Conservation (phyloP, 1,140 invertebrate genomes). For the Colletes gigas region DNA sequence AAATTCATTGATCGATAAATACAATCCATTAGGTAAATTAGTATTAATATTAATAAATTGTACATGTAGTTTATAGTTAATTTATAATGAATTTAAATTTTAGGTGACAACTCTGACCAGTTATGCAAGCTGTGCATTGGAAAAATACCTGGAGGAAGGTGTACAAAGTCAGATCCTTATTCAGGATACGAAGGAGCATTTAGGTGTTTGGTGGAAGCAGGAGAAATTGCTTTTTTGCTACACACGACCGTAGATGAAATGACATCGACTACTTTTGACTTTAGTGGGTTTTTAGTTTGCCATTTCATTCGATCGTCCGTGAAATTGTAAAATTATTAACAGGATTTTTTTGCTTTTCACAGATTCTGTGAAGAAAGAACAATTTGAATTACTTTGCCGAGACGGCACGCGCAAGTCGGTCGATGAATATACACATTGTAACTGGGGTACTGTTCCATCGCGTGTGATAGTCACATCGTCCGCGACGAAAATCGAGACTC, state of each 20-base stretch:
- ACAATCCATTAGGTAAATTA: slow-evolving; percentile 93
- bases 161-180: slow-evolving; percentile 93
- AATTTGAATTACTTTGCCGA: slow-evolving; percentile 93
- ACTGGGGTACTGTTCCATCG: slow-evolving; percentile 93
- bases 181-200: slow-evolving; percentile 95
- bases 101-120: slow-evolving; percentile 89
- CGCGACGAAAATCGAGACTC: slow-evolving; percentile 84
- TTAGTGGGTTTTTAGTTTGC: slow-evolving; percentile 78
- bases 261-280: slow-evolving; percentile 82
- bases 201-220: slow-evolving; percentile 91
- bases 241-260: slow-evolving; percentile 92
- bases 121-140: slow-evolving; percentile 94
- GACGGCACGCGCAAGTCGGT: slow-evolving; percentile 88
- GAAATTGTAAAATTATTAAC: neutral
- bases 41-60: neutral
- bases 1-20: slow-evolving; percentile 94
- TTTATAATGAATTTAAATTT: slow-evolving; percentile 39
- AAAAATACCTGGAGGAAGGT: slow-evolving; percentile 88
- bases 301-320: neutral
- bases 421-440: slow-evolving; percentile 89
- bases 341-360: slow-evolving; percentile 41
- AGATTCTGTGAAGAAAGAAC: slow-evolving; percentile 84
- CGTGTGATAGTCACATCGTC: slow-evolving; percentile 94
- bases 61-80: neutral
- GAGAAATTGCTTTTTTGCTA: slow-evolving; percentile 95